Percentiles rank a stretch among this genome's conserved stretches.
phyloP scores from a whole-genome alignment of 1,140 invertebrate species.

The Choristoneura fumiferana region DNA sequence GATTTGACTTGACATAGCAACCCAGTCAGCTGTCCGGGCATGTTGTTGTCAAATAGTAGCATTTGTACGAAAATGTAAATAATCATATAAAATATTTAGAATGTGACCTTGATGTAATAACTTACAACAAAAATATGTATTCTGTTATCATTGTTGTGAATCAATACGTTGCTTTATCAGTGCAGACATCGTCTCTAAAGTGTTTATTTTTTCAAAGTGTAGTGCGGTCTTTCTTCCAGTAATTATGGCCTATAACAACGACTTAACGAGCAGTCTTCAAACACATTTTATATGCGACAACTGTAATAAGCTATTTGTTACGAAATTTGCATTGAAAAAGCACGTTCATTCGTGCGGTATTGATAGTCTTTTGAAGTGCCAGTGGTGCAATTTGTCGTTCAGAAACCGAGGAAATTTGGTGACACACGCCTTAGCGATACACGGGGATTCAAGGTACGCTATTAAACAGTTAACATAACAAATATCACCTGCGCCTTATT shows the following conservation, averaged over 20 bases:
- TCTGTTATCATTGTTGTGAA: background rate
- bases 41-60: background rate
- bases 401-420: conserved; percentile 32
- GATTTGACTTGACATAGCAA: no score
- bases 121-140: background rate
- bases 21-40: background rate
- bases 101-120: background rate
- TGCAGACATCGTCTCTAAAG: no score
- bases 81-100: background rate
- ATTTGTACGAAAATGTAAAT: background rate
- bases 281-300: conserved; percentile 34
- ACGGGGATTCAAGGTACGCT: conserved; percentile 18
- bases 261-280: conserved; percentile 22
- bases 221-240: no score
- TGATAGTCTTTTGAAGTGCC: conserved; percentile 22
- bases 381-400: conserved; percentile 35
- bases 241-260: conserved; percentile 11
- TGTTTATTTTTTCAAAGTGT: no score
- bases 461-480: background rate
- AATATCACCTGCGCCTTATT: no score
- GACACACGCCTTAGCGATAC: background rate
- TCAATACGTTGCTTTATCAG: background rate
- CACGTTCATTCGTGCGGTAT: conserved; percentile 21
- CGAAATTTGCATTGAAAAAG: conserved; percentile 2
- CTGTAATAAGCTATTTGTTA: conserved; percentile 23